Evolutionary conservation across 2,797 vertebrate species (phyloP).

Genomic region (Dendrocincla fuliginosa): DNA sequence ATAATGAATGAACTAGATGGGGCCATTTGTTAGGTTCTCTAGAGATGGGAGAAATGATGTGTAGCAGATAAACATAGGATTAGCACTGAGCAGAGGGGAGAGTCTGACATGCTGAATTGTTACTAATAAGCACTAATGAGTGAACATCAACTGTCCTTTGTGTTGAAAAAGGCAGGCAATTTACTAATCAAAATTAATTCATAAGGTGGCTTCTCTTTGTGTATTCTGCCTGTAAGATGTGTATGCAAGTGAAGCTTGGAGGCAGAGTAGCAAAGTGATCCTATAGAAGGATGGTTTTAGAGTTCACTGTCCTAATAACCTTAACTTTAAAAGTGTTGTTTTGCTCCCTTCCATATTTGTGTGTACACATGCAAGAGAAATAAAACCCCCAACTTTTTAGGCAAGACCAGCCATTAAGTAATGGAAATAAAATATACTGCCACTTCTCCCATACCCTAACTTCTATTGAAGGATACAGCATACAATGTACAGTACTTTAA

Average conservation of each 20-base stretch:
- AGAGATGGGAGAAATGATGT: neutral
- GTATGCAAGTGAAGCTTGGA: neutral
- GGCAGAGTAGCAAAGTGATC: neutral
- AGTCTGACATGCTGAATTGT: neutral
- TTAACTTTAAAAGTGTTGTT: neutral
- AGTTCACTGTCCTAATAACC: neutral
- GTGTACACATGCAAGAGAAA: neutral
- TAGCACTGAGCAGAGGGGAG: neutral
- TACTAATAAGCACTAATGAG: slow-evolving; percentile 28
- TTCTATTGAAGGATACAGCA: neutral
- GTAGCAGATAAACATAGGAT: neutral
- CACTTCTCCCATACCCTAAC: neutral
- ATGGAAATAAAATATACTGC: neutral
- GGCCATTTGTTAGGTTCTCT: neutral
- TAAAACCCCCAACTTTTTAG: neutral
- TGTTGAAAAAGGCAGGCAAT: slow-evolving; percentile 2
- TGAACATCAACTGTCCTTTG: neutral
- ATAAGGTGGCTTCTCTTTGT: neutral
- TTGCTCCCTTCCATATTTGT: neutral
- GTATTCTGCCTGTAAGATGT: neutral
- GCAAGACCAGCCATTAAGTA: neutral
- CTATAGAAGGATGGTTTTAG: neutral
- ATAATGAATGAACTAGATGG: neutral
- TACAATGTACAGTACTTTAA: neutral
- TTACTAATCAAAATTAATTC: slow-evolving; percentile 16